Conservation (phyloP, 2,113 vertebrate species). For the Lonchura striata region DNA sequence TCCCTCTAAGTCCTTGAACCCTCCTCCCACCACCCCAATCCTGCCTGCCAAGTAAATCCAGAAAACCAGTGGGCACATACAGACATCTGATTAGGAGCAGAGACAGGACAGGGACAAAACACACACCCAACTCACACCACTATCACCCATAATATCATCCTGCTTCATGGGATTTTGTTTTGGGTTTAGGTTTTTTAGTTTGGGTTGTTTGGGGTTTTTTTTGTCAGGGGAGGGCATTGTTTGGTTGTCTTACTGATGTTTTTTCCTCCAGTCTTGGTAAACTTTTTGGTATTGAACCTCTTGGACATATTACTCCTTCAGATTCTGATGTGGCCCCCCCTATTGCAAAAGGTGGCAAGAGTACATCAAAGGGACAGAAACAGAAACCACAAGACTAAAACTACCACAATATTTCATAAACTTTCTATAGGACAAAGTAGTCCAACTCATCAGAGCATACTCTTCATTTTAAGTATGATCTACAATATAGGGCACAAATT, state of each 20-base stretch:
- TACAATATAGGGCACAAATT: background rate
- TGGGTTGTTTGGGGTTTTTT: background rate
- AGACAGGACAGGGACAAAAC: accelerated
- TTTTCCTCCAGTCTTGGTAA: background rate
- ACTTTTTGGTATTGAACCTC: background rate
- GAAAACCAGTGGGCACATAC: background rate
- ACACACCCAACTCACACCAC: background rate
- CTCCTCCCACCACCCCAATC: background rate
- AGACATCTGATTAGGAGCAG: background rate
- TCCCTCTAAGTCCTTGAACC: background rate
- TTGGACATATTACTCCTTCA: background rate
- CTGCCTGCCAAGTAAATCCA: background rate
- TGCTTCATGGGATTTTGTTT: background rate
- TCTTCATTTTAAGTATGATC: background rate
- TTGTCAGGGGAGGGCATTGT: background rate
- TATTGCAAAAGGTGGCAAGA: background rate
- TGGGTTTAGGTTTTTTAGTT: background rate
- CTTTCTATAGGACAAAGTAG: background rate
- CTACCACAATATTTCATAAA: background rate
- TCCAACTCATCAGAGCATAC: background rate
- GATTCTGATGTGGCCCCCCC: background rate
- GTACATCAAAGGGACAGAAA: background rate
- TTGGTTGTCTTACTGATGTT: background rate
- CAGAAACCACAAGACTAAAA: background rate
- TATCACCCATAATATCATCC: background rate